Conservation (phyloP, 2,113 vertebrate species). For the Boleophthalmus pectinirostris region DNA sequence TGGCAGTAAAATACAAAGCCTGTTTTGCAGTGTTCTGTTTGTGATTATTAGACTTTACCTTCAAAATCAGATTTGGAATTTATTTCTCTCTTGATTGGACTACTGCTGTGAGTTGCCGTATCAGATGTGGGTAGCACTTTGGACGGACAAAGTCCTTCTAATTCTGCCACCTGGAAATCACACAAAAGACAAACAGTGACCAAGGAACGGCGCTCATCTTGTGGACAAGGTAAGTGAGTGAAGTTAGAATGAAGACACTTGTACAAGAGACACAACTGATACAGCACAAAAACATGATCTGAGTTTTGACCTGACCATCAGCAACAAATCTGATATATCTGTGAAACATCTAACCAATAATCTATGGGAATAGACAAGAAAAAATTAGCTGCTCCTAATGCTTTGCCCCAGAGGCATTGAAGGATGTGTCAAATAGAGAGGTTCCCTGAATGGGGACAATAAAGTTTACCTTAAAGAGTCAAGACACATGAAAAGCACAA, state of each 20-base stretch:
- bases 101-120: conserved; percentile 71
- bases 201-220: background rate
- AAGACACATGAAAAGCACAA: background rate
- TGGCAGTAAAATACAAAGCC: no score
- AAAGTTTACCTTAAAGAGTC: background rate
- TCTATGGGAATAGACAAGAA: no score
- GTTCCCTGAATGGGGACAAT: background rate
- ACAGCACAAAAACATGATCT: no score
- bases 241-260: background rate
- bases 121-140: conserved; percentile 47
- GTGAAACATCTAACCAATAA: no score
- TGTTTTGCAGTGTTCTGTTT: no score
- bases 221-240: background rate
- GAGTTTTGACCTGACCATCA: no score
- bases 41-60: background rate
- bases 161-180: conserved; percentile 65
- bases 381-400: no score
- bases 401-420: no score
- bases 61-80: conserved; percentile 60
- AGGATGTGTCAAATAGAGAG: no score
- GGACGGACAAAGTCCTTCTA: conserved; percentile 67
- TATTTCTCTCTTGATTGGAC: conserved; percentile 69
- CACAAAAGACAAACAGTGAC: conserved; percentile 15
- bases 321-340: no score
- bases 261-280: background rate